Conservation (phyloP, 2,797 vertebrate species). For the Glyptemys insculpta region DNA sequence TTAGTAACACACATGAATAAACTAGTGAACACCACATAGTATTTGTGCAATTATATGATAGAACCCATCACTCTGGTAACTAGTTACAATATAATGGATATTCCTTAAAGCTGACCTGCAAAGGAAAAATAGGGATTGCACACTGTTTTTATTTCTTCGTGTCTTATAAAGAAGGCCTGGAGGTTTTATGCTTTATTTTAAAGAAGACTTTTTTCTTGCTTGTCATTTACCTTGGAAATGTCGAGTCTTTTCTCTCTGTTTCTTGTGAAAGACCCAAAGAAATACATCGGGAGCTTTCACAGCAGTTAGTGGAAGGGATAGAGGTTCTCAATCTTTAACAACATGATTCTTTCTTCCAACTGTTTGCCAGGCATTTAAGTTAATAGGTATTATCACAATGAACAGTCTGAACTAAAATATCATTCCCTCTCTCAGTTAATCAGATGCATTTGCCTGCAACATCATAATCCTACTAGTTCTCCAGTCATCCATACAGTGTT, state of each 20-base stretch:
- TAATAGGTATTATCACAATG: neutral
- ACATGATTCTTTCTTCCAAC: neutral
- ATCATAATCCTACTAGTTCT: neutral
- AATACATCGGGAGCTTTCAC: neutral
- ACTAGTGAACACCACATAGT: neutral
- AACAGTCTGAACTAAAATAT: neutral
- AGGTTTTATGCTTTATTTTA: neutral
- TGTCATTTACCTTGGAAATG: neutral
- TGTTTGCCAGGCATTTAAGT: neutral
- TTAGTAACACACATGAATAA: slow-evolving; percentile 27
- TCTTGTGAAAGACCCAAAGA: neutral
- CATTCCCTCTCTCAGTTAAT: neutral
- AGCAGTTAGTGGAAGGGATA: neutral
- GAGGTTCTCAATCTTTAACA: neutral
- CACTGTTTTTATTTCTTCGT: neutral
- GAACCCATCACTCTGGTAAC: neutral
- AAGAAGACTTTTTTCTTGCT: neutral
- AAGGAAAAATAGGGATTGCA: neutral
- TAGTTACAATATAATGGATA: neutral
- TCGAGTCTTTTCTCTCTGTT: neutral
- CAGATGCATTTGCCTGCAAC: neutral
- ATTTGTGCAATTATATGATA: neutral
- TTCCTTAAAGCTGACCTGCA: neutral
- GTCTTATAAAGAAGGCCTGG: neutral
- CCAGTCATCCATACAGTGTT: neutral